Evolutionary conservation across 1,140 invertebrate genomes (phyloP).

Genomic region (Hyposmocoma kahamanoa): DNA sequence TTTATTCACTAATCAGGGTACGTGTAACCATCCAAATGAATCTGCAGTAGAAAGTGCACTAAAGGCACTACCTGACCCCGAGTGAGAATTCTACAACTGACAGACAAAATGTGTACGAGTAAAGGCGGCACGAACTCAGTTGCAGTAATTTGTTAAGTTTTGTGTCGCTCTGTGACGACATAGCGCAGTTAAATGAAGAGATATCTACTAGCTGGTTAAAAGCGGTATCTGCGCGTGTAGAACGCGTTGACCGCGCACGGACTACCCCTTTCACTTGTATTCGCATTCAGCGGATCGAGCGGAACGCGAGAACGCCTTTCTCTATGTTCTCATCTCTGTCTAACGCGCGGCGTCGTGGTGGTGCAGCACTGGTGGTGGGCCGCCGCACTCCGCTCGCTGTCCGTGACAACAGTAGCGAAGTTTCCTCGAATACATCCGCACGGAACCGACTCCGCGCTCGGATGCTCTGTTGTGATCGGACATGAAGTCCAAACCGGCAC

Average conservation of each 20-base stretch:
- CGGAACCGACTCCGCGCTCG: slow-evolving; percentile 54
- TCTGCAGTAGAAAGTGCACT: no score
- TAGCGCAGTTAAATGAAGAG: slow-evolving; percentile 16
- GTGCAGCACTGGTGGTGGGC: slow-evolving; percentile 46
- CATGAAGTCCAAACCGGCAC: slow-evolving; percentile 71
- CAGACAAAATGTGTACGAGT: no score
- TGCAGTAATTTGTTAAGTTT: background rate
- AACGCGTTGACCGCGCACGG: slow-evolving; percentile 41
- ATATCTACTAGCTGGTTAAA: slow-evolving; percentile 31
- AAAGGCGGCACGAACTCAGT: no score
- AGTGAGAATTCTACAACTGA: no score
- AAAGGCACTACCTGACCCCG: no score
- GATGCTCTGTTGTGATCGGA: slow-evolving; percentile 53
- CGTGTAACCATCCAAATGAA: no score
- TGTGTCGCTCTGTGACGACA: background rate
- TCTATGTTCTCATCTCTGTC: slow-evolving; percentile 60
- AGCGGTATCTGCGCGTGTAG: slow-evolving; percentile 35
- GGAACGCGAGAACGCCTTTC: slow-evolving; percentile 58
- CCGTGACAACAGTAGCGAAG: slow-evolving; percentile 55
- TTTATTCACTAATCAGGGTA: no score
- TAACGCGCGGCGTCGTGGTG: slow-evolving; percentile 35
- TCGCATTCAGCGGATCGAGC: slow-evolving; percentile 53
- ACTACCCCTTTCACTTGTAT: slow-evolving; percentile 69
- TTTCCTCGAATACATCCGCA: slow-evolving; percentile 58
- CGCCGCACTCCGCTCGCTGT: slow-evolving; percentile 26